Percentiles rank a stretch among this genome's conserved stretches.
These are phyloP conservation scores for Chloroceryle aenea DNA, from an alignment of 2,113 vertebrate genomes.

Conservation along the genomic window DNA sequence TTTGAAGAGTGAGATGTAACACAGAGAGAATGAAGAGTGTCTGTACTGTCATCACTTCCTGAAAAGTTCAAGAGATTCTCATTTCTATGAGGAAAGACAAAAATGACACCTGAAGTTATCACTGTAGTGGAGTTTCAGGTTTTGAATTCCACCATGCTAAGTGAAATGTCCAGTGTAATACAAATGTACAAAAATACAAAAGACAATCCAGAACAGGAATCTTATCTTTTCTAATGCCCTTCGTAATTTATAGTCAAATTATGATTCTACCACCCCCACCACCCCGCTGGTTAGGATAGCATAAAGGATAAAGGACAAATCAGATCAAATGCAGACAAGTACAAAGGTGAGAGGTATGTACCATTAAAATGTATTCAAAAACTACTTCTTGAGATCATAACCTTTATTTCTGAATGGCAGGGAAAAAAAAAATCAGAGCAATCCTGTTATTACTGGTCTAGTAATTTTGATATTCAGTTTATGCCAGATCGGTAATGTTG, in stretches of 20 bases:
- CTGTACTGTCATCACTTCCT: background rate
- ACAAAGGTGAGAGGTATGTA: background rate
- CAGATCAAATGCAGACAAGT: background rate
- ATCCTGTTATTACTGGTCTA: background rate
- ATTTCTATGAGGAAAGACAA: background rate
- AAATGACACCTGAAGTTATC: conserved; percentile 3
- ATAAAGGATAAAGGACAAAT: background rate
- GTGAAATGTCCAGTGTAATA: background rate
- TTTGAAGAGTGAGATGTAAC: background rate
- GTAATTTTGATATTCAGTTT: background rate
- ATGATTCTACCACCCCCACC: background rate
- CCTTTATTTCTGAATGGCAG: background rate
- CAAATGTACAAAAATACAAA: background rate
- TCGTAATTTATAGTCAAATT: background rate
- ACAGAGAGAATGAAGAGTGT: background rate
- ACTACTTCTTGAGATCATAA: background rate
- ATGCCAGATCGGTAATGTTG: background rate
- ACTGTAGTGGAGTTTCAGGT: background rate
- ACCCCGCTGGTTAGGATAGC: background rate
- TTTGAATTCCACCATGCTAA: conserved; percentile 37
- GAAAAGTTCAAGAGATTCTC: background rate
- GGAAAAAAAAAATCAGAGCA: background rate
- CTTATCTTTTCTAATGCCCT: background rate
- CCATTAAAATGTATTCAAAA: background rate
- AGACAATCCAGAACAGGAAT: background rate